phyloP scores from a whole-genome alignment of 2,888 invertebrate genomes.

The Phorcus lineatus region DNA sequence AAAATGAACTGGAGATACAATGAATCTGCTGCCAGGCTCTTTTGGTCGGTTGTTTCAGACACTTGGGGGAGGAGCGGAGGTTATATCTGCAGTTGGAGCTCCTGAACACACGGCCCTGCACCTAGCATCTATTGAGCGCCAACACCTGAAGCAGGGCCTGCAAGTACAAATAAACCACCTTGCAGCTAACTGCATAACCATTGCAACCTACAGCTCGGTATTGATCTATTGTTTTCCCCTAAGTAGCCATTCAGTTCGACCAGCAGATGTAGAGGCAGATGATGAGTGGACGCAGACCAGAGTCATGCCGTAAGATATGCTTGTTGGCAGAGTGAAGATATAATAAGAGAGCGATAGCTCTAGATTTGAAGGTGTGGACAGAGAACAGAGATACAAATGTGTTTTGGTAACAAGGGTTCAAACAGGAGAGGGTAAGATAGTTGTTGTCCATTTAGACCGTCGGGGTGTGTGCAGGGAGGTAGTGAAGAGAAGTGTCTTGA shows the following conservation, averaged over 20 bases:
- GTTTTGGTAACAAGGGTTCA: too few species aligned
- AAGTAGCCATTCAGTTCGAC: background rate
- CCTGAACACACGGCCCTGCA: background rate
- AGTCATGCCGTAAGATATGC: too few species aligned
- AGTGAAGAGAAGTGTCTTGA: too few species aligned
- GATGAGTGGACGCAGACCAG: too few species aligned
- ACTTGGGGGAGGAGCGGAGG: background rate
- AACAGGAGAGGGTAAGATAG: too few species aligned
- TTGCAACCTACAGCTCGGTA: background rate
- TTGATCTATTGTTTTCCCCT: conserved; percentile 1
- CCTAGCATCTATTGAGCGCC: background rate
- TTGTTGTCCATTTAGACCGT: too few species aligned
- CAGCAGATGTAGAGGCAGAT: too few species aligned
- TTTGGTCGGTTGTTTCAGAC: background rate
- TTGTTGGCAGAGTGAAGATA: too few species aligned
- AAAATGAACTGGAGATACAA: conserved; percentile 4
- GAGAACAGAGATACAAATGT: too few species aligned
- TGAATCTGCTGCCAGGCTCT: background rate
- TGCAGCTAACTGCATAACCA: background rate
- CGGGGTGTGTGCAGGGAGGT: too few species aligned
- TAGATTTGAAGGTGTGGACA: too few species aligned
- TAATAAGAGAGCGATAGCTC: too few species aligned
- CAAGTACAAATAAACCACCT: conserved; percentile 10
- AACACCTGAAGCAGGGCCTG: conserved; percentile 2
- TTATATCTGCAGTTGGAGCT: background rate